Base-by-base conservation (phyloP, 2,113 vertebrate genomes). In the Puntigrus tetrazona region DNA sequence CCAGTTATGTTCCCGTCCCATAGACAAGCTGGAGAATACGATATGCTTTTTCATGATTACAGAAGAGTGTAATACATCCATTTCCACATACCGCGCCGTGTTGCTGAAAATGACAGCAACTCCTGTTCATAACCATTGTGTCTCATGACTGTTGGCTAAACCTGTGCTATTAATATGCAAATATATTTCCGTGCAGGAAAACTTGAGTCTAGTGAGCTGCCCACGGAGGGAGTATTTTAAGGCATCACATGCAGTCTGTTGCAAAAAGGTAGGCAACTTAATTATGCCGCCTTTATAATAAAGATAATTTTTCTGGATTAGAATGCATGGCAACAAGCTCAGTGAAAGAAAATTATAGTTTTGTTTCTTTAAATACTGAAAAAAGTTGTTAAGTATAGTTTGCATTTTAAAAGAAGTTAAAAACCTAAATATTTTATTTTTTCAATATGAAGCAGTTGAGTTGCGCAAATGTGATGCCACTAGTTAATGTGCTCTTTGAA, bases 11-110 rank as follows among this genome's bases (percentile, higher is more conserved):
- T 41, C 22, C 5, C 55, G 55, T 85, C 63, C 50, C 38, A 27
- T 72, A 79, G 65, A 78, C 63, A 82, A 74, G 65, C 34, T 47
- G 67, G 10, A 67, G n/a, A 84, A 82, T 75, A 76, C 27, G 70
- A 74, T 57, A 76, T 83, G 67, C 43, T 75, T 88, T 55, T 74
- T 82, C 73, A 84, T 69, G 27, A 59, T 73, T 16, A 70, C 47
- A 57, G 76, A 55, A 74, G 52, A 57, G 34, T 52, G 55, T 38
- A 69, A 75, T 43, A 6, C 45, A 73, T 41, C 29, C n/a, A 81
- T 84, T 88, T 84, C 34, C 29, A 74, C 27, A 74, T 59, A 47
- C 57, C 31, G 45, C 0, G 34, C n/a, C 22, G 3, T n/a, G 63
- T 31, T 55, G 25, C 59, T 67, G 57, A 20, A 43, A 69, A 84